Evolutionary conservation across 1,140 invertebrate genomes (phyloP).

Genomic region (Temnothorax curvispinosus): DNA sequence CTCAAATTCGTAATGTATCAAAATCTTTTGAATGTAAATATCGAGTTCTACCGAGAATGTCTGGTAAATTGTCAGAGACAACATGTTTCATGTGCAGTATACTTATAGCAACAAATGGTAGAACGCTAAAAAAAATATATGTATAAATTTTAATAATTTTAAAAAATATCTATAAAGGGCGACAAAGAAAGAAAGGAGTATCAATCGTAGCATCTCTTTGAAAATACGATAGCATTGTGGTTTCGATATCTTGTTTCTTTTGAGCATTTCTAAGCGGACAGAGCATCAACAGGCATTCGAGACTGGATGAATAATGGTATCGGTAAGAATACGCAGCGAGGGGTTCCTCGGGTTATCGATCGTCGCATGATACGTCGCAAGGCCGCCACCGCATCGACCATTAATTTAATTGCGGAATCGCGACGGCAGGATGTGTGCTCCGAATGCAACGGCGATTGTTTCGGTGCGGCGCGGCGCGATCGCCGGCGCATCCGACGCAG

Average conservation of each 20-base stretch:
- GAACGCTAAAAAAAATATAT: neutral
- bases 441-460: conserved; percentile 60
- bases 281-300: conserved; percentile 6
- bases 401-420: conserved; percentile 65
- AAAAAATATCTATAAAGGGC: neutral
- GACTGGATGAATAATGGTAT: conserved; percentile 37
- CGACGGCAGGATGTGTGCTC: conserved; percentile 40
- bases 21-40: neutral
- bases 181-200: neutral
- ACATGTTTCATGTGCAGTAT: neutral
- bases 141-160: neutral
- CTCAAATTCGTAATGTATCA: neutral
- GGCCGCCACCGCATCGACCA: conserved; percentile 33
- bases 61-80: neutral
- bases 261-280: neutral
- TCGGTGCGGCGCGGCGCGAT: conserved; percentile 36
- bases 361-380: conserved; percentile 3
- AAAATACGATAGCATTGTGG: neutral
- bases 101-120: neutral
- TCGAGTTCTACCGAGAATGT: neutral
- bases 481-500: conserved; percentile 10
- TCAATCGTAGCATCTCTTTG: neutral
- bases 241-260: conserved; percentile 4
- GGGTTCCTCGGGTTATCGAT: conserved; percentile 33
- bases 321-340: conserved; percentile 14